These are phyloP conservation scores for Diprion similis DNA, from an alignment of 1,140 invertebrate species.

Conservation along the genomic window DNA sequence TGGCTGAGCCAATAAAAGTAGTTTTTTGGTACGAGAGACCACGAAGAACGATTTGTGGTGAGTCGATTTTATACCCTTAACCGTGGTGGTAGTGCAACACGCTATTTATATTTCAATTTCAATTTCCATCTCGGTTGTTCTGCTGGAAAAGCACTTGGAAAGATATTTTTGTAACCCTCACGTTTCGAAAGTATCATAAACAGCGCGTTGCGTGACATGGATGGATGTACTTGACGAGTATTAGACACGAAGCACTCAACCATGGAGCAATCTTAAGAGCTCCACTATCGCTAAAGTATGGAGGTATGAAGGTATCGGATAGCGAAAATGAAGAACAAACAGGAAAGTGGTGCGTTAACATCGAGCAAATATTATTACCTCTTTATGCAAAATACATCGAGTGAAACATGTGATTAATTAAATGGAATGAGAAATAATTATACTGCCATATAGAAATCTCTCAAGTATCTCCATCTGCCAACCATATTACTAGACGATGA, in stretches of 20 bases:
- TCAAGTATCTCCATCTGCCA: no score
- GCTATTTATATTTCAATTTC: not conserved
- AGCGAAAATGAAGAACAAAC: not conserved
- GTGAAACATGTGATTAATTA: no score
- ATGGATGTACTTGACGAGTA: not conserved
- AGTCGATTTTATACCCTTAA: not conserved
- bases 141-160: not conserved
- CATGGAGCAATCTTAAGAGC: not conserved
- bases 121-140: not conserved
- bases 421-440: no score
- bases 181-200: not conserved
- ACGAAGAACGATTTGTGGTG: not conserved
- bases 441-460: no score
- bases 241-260: not conserved
- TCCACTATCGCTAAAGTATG: not conserved
- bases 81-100: not conserved
- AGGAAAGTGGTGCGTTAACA: no score
- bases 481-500: no score
- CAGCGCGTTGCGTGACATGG: not conserved
- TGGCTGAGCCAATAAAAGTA: not conserved
- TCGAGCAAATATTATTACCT: no score
- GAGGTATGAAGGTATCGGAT: not conserved
- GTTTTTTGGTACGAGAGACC: not conserved
- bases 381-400: no score
- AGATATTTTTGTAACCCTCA: not conserved